Evolutionary conservation across 2,888 invertebrate genomes (phyloP).

Genomic region (Ophonus ardosiacus): DNA sequence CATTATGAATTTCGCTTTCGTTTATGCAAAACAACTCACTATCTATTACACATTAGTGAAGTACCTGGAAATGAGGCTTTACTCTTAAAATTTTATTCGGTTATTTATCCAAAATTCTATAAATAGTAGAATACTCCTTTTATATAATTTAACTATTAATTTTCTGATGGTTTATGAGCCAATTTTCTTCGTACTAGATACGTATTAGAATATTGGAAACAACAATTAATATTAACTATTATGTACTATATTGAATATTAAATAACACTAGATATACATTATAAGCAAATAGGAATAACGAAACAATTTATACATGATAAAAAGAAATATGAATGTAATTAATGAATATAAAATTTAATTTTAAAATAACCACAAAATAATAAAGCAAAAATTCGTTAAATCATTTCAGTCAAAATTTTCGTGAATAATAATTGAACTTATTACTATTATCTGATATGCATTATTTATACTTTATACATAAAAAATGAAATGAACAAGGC

Average conservation of each 20-base stretch:
- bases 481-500: conserved; percentile 58
- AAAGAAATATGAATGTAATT: conserved; percentile 26
- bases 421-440: conserved; percentile 32
- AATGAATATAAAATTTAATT: not conserved
- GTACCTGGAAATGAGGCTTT: too few relatives aligned
- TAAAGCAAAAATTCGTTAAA: conserved; percentile 12
- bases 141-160: too few relatives aligned
- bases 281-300: conserved; percentile 62
- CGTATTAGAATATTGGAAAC: conserved; percentile 43
- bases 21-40: too few relatives aligned
- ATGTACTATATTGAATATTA: conserved; percentile 47
- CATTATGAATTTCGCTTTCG: too few relatives aligned
- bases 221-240: conserved; percentile 48
- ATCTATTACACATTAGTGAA: too few relatives aligned
- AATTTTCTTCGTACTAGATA: conserved; percentile 8
- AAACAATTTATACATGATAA: conserved; percentile 60
- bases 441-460: conserved; percentile 55
- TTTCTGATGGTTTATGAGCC: too few relatives aligned
- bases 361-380: conserved; percentile 11
- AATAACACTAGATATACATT: conserved; percentile 63
- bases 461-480: conserved; percentile 58
- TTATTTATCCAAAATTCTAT: too few relatives aligned
- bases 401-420: not conserved
- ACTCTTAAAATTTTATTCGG: too few relatives aligned
- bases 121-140: too few relatives aligned